These are phyloP conservation scores for Orchesella cincta DNA, from an alignment of 1,140 invertebrate species.

Conservation along the genomic window DNA sequence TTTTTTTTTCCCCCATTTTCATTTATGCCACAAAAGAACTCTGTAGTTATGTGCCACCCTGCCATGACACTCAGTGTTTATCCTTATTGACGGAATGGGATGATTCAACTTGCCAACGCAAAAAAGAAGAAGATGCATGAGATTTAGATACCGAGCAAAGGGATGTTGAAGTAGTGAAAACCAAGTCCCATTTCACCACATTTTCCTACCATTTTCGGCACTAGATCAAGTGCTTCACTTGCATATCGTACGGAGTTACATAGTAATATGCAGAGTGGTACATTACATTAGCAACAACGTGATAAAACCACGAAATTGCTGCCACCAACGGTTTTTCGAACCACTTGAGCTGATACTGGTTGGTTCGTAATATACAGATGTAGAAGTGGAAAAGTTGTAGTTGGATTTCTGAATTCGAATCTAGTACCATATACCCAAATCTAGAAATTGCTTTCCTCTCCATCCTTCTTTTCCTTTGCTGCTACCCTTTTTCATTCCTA, in stretches of 20 bases:
- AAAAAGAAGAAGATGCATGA: slow-evolving; percentile 5
- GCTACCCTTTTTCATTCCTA: not conserved
- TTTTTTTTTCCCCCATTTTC: too few species aligned
- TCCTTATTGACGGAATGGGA: not conserved
- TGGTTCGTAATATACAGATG: not conserved
- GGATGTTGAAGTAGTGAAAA: not conserved
- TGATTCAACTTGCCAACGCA: not conserved
- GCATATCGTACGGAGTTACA: too few species aligned
- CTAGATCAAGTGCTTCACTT: not conserved
- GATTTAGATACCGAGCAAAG: not conserved
- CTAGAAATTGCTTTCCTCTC: not conserved
- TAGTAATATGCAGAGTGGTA: too few species aligned
- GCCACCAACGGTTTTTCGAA: not conserved
- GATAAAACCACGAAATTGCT: not conserved
- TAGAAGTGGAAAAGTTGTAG: not conserved
- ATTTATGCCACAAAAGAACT: too few species aligned
- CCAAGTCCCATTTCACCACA: not conserved
- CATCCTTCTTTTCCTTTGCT: not conserved
- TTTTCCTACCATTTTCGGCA: not conserved
- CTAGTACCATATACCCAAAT: not conserved
- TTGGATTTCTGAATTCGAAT: not conserved
- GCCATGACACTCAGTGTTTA: too few species aligned
- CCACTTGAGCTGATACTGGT: not conserved
- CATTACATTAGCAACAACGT: not conserved
- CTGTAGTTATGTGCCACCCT: too few species aligned